Evolutionary conservation across 2,888 invertebrate species (phyloP).

Genomic region (Lacanobia wlatinum): DNA sequence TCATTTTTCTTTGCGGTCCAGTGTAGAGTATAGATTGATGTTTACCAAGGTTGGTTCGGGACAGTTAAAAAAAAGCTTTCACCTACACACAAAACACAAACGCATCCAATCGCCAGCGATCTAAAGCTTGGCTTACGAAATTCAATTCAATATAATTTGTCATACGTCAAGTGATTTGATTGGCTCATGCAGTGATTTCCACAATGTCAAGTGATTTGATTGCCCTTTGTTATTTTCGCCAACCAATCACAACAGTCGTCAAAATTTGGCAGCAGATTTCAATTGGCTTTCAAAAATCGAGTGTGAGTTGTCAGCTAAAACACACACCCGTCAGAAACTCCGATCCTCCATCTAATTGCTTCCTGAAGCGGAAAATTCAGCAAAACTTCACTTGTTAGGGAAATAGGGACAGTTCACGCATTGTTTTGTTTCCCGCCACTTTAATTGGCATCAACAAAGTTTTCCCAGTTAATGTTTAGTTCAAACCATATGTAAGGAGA

Average conservation of each 20-base stretch:
- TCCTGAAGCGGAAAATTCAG: conserved; percentile 44
- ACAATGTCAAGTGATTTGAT: conserved; percentile 11
- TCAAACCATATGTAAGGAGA: conserved; percentile 30
- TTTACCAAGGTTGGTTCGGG: too few species aligned
- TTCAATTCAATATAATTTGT: conserved; percentile 1
- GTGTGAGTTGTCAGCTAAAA: conserved; percentile 3
- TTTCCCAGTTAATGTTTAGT: conserved; percentile 46
- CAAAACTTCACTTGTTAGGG: conserved; percentile 66
- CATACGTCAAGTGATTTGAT: conserved; percentile 8
- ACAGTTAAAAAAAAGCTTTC: too few species aligned
- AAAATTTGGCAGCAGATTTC: conserved; percentile 9
- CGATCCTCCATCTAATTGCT: conserved; percentile 49
- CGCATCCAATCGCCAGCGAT: neutral
- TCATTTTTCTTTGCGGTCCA: too few species aligned
- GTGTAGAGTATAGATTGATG: too few species aligned
- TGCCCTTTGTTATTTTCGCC: conserved; percentile 16
- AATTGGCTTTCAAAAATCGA: conserved; percentile 18
- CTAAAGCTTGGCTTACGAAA: neutral
- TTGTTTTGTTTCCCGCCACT: conserved; percentile 58
- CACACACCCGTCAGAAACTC: conserved; percentile 35
- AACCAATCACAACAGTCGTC: neutral
- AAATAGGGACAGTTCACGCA: conserved; percentile 61
- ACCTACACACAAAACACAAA: neutral
- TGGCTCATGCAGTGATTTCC: conserved; percentile 12
- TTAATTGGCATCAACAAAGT: conserved; percentile 65